Base-by-base conservation (phyloP, 2,888 invertebrate species). In the Platycheirus rosarum region DNA sequence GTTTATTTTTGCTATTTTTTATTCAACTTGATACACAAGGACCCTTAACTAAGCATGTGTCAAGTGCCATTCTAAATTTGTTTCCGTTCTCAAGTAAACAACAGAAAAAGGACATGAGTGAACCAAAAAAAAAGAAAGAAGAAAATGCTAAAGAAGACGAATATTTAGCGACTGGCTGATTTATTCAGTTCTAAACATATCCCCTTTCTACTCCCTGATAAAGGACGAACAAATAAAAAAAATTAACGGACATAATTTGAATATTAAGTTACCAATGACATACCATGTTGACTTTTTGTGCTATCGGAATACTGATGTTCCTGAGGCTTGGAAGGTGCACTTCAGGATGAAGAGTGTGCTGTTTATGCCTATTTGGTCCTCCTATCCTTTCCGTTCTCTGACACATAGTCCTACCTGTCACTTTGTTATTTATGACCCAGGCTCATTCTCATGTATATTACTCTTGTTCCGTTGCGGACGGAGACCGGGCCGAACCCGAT, bases 231-330 rank as follows among this genome's bases (percentile, higher is more conserved):
- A 42, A 40, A 29, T 7, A 26, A 70, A 71, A 57, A 23, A 9
- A 44, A 75, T 71, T 51, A 71, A 78, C 71, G 68, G 71, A 82
- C 82, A 82, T 82, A 82, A 82, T 82, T 82, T 82, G 82, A 82
- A 82, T 82, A 82, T 82, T 82, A 82, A 82, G 82, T 82, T 82
- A 77, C 82, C 82, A 82, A 68, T 82, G 82, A 82, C 82, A 82
- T 68, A 82, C 71, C 82, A 71, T 77, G 82, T 82, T 77, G 82
- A 77, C 77, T 77, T 82, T 77, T 77, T 73, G 68, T 77, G 71
- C 71, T 63, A 68, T 77, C 82, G 14, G 82, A 82, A 82, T 82
- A 82, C 77, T 82, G 77, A 82, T 82, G 68, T 42, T 66, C 20
- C 13, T 62, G n/a, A 26, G 29, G 29, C 44, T 29, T 57, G 40